Percentiles rank a stretch among this genome's conserved stretches.
Evolutionary conservation across 2,113 vertebrate species (phyloP).

Genomic region (Corythornis vintsioides): DNA sequence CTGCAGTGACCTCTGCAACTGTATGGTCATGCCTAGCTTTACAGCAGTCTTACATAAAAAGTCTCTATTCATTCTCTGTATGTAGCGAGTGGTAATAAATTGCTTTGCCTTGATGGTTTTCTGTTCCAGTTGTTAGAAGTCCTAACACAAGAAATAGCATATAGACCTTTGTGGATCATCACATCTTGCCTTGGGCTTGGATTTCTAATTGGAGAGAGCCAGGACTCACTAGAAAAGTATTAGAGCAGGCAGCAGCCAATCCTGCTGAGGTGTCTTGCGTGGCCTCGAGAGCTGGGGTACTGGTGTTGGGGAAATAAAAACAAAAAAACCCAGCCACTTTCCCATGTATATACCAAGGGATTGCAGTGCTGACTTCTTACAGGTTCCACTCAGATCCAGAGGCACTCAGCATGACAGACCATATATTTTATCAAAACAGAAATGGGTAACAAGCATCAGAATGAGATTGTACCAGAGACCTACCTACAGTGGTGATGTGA

Average conservation of each 20-base stretch:
- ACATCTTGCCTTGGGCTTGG: neutral
- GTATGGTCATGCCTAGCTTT: neutral
- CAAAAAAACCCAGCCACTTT: neutral
- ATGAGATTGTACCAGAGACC: rapidly evolving
- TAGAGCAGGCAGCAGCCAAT: neutral
- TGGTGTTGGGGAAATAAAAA: neutral
- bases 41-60: neutral
- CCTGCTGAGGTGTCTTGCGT: too few relatives aligned
- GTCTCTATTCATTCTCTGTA: neutral
- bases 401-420: neutral
- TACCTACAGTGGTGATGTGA: neutral
- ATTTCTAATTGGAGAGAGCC: neutral
- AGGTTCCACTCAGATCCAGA: neutral
- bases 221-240: neutral
- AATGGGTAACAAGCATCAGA: neutral
- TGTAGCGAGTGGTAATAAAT: neutral
- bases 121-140: constrained; percentile 19
- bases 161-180: neutral
- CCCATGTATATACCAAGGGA: neutral
- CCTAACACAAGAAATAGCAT: neutral
- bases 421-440: neutral
- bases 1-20: neutral
- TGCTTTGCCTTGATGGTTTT: neutral
- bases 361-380: neutral
- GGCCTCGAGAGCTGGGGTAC: rapidly evolving